phyloP scores from a whole-genome alignment of 1,140 invertebrate species.

The Himalopsyche phryganea region DNA sequence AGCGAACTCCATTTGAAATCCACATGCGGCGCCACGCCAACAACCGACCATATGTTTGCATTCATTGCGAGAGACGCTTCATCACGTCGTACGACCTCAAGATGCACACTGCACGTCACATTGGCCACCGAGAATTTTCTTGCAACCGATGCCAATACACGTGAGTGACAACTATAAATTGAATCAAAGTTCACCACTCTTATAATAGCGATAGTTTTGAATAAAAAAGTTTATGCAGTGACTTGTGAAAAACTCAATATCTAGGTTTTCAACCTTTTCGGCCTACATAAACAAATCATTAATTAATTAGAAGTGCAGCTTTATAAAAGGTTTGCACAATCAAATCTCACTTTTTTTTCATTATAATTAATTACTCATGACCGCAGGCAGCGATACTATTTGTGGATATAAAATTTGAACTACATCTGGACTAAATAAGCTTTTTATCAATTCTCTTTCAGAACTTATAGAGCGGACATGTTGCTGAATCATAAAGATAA shows the following conservation, averaged over 20 bases:
- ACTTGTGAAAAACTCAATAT: too few species aligned
- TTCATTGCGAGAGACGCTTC: constrained; percentile 16
- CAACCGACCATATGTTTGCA: constrained; percentile 14
- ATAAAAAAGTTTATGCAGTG: too few species aligned
- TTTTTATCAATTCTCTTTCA: constrained; percentile 11
- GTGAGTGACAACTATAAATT: too few species aligned
- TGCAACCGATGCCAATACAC: constrained; percentile 21
- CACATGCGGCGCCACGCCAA: constrained; percentile 20
- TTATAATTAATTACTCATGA: too few species aligned
- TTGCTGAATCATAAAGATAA: constrained; percentile 27
- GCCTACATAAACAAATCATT: too few species aligned
- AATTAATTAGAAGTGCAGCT: too few species aligned
- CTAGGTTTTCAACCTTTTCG: too few species aligned
- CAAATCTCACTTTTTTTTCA: too few species aligned
- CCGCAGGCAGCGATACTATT: too few species aligned
- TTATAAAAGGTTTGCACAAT: too few species aligned
- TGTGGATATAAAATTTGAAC: neutral
- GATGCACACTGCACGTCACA: constrained; percentile 19
- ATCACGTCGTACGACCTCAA: constrained; percentile 25
- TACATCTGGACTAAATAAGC: neutral
- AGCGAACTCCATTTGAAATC: constrained; percentile 25
- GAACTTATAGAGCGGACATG: constrained; percentile 27
- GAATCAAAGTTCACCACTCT: too few species aligned
- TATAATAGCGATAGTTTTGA: too few species aligned
- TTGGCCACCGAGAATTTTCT: neutral